phyloP scores from a whole-genome alignment of 2,797 vertebrate species.

The Gallinago stenura region DNA sequence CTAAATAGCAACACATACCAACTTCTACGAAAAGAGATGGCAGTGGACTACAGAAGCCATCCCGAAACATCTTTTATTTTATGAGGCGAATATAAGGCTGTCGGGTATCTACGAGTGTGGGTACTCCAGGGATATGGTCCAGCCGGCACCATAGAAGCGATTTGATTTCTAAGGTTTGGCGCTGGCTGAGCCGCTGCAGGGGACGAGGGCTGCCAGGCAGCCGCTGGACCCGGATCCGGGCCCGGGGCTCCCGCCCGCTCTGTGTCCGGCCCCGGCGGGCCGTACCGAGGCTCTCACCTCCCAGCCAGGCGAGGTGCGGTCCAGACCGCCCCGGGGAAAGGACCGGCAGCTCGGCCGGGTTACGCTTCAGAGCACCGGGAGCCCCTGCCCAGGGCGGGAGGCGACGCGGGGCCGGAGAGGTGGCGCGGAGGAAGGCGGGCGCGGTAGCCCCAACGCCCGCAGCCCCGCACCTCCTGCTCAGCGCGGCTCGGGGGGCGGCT shows the following conservation, averaged over 20 bases:
- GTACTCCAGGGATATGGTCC: neutral
- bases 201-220: neutral
- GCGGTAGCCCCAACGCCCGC: neutral
- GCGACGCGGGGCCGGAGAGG: neutral
- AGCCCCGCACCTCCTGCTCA: neutral
- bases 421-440: neutral
- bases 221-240: neutral
- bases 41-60: neutral
- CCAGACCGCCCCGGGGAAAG: neutral
- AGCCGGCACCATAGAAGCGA: neutral
- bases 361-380: neutral
- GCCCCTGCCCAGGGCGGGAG: neutral
- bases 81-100: neutral
- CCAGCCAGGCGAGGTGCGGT: neutral
- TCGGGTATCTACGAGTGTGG: accelerated
- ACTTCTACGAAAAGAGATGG: neutral
- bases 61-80: neutral
- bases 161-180: neutral
- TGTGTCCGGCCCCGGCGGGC: neutral
- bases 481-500: neutral
- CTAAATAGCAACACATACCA: slow-evolving; percentile 22
- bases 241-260: neutral
- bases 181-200: neutral
- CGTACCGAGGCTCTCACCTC: neutral
- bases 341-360: neutral